Evolutionary conservation across 1,140 invertebrate genomes (phyloP), one percentile per base, ranked within the genome.

Genomic region (Aphis craccivora): DNA sequence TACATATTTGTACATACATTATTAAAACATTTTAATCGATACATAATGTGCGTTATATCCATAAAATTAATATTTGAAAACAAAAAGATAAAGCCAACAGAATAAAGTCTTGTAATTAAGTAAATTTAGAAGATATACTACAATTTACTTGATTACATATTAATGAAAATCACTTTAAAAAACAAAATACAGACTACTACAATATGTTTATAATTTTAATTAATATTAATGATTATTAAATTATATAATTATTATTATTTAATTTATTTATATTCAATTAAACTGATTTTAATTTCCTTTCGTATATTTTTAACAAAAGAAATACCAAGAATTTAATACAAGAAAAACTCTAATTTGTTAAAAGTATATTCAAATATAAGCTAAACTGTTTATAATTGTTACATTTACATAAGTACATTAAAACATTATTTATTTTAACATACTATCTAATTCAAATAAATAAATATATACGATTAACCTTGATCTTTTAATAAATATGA

Each of bases 121-220:
- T 83, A 20, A 76, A n/a, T 76, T 35, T 4, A 76, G 7, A 76
- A 76, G 18, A 76, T n/a, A 76, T 30, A 76, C n/a, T n/a, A 5
- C n/a, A 76, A 76, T 76, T 76, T 76, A 76, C 60, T 76, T 4
- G 18, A 14, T 76, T n/a, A 14, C 14, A 76, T n/a, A 76, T 76
- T n/a, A n/a, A 76, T n/a, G 60, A 76, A 76, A 76, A 76, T 35
- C n/a, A 76, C n/a, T 76, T 76, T 60, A 18, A 76, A 76, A 76
- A 76, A 35, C 60, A 76, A 76, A 76, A 76, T 76, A 76, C 5
- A n/a, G n/a, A 5, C 3, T 76, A 67, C 30, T n/a, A 18, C 60
- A 76, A 35, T n/a, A 76, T 76, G 60, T 76, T 76, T n/a, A n/a
- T 76, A 76, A n/a, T n/a, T 76, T 76, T 35, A 76, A 76, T 76